Conservation (phyloP, 2,113 vertebrate genomes). For the Tetrax tetrax region DNA sequence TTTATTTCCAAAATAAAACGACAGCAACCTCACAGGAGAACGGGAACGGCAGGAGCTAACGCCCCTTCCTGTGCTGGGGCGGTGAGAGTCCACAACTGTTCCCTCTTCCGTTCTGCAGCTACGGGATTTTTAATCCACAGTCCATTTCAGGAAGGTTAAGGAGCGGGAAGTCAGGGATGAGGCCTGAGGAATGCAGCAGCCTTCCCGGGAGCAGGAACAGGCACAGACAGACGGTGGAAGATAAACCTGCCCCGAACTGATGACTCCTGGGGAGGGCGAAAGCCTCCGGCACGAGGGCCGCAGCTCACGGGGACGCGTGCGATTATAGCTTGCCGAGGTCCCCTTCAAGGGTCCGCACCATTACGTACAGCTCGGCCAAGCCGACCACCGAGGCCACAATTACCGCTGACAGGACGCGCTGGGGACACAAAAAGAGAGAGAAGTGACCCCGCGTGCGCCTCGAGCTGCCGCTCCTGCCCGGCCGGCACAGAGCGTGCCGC, state of each 20-base stretch:
- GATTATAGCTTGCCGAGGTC: conserved; percentile 86
- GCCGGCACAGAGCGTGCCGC: not conserved
- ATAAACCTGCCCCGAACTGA: not conserved
- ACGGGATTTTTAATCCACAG: not conserved
- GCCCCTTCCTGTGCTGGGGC: not conserved
- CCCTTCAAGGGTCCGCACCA: conserved; percentile 93
- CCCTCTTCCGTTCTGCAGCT: not conserved
- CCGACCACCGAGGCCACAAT: conserved; percentile 94
- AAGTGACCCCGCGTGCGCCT: rapidly evolving
- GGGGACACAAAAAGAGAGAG: not conserved
- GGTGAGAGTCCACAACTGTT: not conserved
- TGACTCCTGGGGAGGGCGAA: not conserved
- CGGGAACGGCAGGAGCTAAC: rapidly evolving
- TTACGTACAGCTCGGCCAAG: conserved; percentile 92
- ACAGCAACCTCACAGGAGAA: not conserved
- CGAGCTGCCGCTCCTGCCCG: not conserved
- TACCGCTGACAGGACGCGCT: conserved; percentile 87
- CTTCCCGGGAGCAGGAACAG: not conserved
- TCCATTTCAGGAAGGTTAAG: not conserved
- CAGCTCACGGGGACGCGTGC: not conserved
- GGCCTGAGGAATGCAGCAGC: not conserved
- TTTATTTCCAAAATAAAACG: conserved; percentile 6
- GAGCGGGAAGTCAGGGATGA: not conserved
- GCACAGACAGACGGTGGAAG: not conserved
- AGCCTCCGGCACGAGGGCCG: not conserved